Evolutionary conservation across 2,888 invertebrate genomes (phyloP).

Genomic region (Camptogramma bilineatum): DNA sequence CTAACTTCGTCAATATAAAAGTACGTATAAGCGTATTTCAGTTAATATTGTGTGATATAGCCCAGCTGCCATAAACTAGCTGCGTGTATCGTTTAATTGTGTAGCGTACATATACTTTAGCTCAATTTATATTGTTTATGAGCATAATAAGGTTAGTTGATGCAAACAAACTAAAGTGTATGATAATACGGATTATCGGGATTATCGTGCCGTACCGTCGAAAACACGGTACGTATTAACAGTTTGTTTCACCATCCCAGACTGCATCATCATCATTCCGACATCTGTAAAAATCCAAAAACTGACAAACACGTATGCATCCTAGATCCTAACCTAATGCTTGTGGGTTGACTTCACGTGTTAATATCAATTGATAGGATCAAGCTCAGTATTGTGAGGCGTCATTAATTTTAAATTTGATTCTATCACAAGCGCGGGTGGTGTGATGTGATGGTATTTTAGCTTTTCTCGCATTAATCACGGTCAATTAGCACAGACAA

Average conservation of each 20-base stretch:
- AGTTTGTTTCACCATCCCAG: constrained; percentile 97
- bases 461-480: constrained; percentile 67
- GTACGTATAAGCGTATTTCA: constrained; percentile 59
- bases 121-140: constrained; percentile 68
- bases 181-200: constrained; percentile 72
- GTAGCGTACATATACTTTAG: constrained; percentile 75
- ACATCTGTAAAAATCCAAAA: constrained; percentile 94
- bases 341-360: constrained; percentile 50
- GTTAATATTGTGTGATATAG: constrained; percentile 72
- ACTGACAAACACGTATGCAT: constrained; percentile 81
- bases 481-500: constrained; percentile 79
- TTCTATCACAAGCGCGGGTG: constrained; percentile 69
- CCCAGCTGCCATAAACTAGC: constrained; percentile 77
- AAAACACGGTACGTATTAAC: constrained; percentile 90
- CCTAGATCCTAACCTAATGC: constrained; percentile 59
- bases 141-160: constrained; percentile 79
- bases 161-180: constrained; percentile 83
- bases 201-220: constrained; percentile 91
- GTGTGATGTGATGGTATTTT: constrained; percentile 71
- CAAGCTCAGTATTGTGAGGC: constrained; percentile 53
- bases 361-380: constrained; percentile 59
- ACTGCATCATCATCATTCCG: constrained; percentile 98
- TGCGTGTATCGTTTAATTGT: constrained; percentile 78
- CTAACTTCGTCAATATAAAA: constrained; percentile 44
- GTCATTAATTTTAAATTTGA: constrained; percentile 55